Evolutionary conservation across 2,797 vertebrate species (phyloP).

Genomic region (Anomalospiza imberbis): DNA sequence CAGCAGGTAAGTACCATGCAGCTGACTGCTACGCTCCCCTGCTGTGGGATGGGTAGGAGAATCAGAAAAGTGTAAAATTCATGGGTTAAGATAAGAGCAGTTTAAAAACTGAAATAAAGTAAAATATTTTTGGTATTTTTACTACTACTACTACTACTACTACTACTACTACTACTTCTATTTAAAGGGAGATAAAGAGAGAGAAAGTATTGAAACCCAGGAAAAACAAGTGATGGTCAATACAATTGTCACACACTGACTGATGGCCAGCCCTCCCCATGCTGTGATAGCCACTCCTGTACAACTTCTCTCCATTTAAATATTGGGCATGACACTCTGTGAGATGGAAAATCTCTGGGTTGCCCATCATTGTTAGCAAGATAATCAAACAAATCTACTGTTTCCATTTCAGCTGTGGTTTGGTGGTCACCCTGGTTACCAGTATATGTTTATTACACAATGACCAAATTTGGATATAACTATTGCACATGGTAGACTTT

Average conservation of each 20-base stretch:
- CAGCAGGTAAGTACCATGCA: not conserved
- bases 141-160: no score
- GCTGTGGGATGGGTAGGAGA: not conserved
- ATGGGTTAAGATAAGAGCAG: not conserved
- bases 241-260: not conserved
- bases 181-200: not conserved
- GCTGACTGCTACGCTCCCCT: not conserved
- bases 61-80: not conserved
- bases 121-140: not conserved
- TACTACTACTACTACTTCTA: fast-evolving
- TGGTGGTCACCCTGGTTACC: not conserved
- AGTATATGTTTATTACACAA: not conserved
- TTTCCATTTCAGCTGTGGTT: not conserved
- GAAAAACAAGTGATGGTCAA: not conserved
- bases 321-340: no score
- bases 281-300: not conserved
- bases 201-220: not conserved
- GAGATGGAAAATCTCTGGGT: not conserved
- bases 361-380: not conserved
- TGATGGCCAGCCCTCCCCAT: no score
- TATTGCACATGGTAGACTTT: not conserved
- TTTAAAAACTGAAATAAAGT: not conserved
- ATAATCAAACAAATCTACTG: not conserved
- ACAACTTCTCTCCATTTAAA: no score
- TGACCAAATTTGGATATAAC: no score